Evolutionary conservation across 2,888 invertebrate species (phyloP).

Genomic region (Anthophora plumipes): DNA sequence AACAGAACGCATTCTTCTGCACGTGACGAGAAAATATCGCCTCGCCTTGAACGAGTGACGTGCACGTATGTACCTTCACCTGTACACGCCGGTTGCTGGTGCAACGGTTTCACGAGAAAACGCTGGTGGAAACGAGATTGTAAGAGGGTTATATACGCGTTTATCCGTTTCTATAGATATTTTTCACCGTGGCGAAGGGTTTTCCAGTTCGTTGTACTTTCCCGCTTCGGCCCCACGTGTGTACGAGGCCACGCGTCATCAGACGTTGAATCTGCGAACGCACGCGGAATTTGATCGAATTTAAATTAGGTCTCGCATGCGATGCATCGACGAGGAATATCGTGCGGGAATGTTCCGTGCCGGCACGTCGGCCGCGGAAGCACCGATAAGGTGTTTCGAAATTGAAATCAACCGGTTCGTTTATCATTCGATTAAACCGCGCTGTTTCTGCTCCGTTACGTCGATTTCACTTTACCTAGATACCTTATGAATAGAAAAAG

Average conservation of each 20-base stretch:
- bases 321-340: constrained; percentile 40
- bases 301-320: constrained; percentile 52
- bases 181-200: constrained; percentile 25
- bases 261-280: constrained; percentile 28
- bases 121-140: constrained; percentile 40
- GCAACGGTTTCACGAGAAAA: constrained; percentile 31
- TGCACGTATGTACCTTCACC: constrained; percentile 5
- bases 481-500: background rate
- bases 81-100: no score
- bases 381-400: constrained; percentile 66
- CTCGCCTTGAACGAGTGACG: constrained; percentile 48
- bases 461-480: constrained; percentile 32
- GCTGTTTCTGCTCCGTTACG: constrained; percentile 19
- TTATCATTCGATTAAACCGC: constrained; percentile 48
- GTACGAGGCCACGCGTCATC: background rate
- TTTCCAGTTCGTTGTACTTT: background rate
- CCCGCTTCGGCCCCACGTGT: background rate
- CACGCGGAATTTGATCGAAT: constrained; percentile 56
- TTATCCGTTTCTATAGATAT: constrained; percentile 41
- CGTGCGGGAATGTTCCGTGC: constrained; percentile 41
- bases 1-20: constrained; percentile 44
- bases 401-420: constrained; percentile 61
- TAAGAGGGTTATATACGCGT: constrained; percentile 13
- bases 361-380: constrained; percentile 49
- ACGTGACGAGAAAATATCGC: constrained; percentile 65